phyloP scores from a whole-genome alignment of 23 tunicate species.

The Styela clava region DNA sequence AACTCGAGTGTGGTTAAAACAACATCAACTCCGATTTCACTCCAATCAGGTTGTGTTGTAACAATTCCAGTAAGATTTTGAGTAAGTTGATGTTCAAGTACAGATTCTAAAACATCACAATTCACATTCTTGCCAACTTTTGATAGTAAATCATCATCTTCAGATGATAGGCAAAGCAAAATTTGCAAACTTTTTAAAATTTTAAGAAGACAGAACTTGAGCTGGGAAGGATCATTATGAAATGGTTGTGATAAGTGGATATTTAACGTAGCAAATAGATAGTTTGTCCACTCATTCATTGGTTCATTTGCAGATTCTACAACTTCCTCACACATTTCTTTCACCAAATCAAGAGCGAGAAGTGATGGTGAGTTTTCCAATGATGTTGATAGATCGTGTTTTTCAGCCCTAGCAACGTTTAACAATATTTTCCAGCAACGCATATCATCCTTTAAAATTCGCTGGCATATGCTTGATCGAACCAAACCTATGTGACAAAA shows the following conservation, averaged over 20 bases:
- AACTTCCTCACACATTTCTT: constrained; percentile 68
- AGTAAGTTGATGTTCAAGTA: constrained; percentile 59
- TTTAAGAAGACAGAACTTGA: constrained; percentile 18
- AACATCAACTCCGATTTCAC: constrained; percentile 49
- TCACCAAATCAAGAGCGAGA: constrained; percentile 34
- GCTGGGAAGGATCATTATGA: background rate
- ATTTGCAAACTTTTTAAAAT: constrained; percentile 43
- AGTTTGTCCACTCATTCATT: constrained; percentile 6
- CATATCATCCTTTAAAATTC: constrained; percentile 21
- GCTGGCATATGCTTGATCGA: constrained; percentile 29
- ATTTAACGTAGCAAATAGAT: constrained; percentile 2
- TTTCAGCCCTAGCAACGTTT: constrained; percentile 4
- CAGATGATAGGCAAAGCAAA: constrained; percentile 27
- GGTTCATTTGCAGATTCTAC: constrained; percentile 6
- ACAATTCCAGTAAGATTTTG: constrained; percentile 36
- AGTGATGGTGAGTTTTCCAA: constrained; percentile 22
- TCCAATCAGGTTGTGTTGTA: constrained; percentile 30
- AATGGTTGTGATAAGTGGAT: constrained; percentile 11
- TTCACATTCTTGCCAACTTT: constrained; percentile 16
- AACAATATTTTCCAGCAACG: constrained; percentile 35
- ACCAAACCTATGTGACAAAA: constrained; percentile 41
- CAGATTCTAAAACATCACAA: background rate
- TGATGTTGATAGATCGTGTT: constrained; percentile 4
- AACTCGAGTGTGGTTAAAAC: constrained; percentile 40
- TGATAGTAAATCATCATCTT: constrained; percentile 33